Evolutionary conservation across 2,797 vertebrate species (phyloP), one percentile per base, ranked within the genome.

Genomic region (Erethizon dorsatum): DNA sequence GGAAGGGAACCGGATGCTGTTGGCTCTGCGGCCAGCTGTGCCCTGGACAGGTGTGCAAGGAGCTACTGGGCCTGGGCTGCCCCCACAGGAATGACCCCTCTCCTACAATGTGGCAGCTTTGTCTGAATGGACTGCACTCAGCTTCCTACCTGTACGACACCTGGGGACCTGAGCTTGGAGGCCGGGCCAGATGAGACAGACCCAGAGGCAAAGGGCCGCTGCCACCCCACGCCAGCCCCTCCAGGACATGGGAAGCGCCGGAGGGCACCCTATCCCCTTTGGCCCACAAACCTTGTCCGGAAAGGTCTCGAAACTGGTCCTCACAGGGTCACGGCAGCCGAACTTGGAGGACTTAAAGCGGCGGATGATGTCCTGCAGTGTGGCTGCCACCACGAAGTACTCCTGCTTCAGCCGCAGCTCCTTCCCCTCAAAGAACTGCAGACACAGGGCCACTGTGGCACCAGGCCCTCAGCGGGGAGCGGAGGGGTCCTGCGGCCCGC

Each of bases 341-440:
- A 99, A 99, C 97, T 99, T 99, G 96, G 99, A 99, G 92, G 99
- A 99, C 98, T 99, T 99, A 98, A 99, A 99, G 94, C 99, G 99
- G 5, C 99, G 99, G 97, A 99, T 99, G 98, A 99, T 99, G 98
- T 99, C 99, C 98, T 99, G 99, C 56, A 99, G 99, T 61, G 99
- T 99, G 95, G 99, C 99, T 26, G 99, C 99, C 96, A 99, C 99
- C 98, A 99, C 99, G 75, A 99, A 99, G 98, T 99, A 99, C 96
- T 99, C 99, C 98, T 99, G 99, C 96, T 99, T 99, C 98, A 99
- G 98, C 96, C 99, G 99, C 95, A 99, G 99, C 98, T 99, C 99
- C 98, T 99, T 99, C 18, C 99, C 99, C 98, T 99, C 99, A 67
- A 99, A 99, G 98, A 99, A 99, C 99, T 99, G 98, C 73, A 57